A percentile compares a stretch with the other conserved stretches of the same genome.
Evolutionary conservation across 2,797 vertebrate species (phyloP).

Genomic region (Anabas testudineus): DNA sequence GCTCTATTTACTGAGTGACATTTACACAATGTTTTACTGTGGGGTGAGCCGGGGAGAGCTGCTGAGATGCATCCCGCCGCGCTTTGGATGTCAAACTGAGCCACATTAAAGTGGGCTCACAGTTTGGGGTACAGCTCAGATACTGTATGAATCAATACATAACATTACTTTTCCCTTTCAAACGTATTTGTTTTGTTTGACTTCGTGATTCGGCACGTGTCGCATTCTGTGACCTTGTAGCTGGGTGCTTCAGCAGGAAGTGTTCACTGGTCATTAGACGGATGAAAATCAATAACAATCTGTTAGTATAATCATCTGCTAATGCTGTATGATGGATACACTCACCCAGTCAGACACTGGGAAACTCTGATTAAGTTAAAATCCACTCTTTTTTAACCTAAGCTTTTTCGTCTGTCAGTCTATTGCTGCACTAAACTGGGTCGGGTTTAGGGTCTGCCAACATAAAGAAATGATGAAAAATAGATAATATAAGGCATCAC

Average conservation of each 20-base stretch:
- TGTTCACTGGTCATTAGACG: not conserved
- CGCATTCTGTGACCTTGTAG: not conserved
- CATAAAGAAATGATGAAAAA: too few relatives aligned
- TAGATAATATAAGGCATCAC: too few relatives aligned
- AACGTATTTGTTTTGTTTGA: constrained; percentile 10
- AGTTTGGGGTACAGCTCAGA: constrained; percentile 26
- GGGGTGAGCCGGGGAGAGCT: constrained; percentile 56
- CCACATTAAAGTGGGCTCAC: constrained; percentile 40
- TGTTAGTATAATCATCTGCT: not conserved
- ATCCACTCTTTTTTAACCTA: too few relatives aligned
- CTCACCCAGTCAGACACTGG: not conserved
- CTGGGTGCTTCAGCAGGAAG: too few relatives aligned
- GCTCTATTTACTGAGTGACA: constrained; percentile 63
- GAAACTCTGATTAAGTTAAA: too few relatives aligned
- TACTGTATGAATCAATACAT: constrained; percentile 40
- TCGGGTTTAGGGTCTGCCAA: too few relatives aligned
- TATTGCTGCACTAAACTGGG: too few relatives aligned
- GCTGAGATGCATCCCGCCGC: constrained; percentile 49
- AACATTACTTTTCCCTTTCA: constrained; percentile 15
- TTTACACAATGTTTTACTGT: constrained; percentile 67
- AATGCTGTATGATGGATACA: not conserved
- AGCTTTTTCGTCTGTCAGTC: too few relatives aligned
- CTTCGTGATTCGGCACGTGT: constrained; percentile 7
- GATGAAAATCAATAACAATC: too few relatives aligned
- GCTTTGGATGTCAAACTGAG: constrained; percentile 53